A percentile compares a stretch with the other conserved stretches of the same genome.
Evolutionary conservation across 2,113 vertebrate genomes (phyloP).

Genomic region (Ursus arctos): DNA sequence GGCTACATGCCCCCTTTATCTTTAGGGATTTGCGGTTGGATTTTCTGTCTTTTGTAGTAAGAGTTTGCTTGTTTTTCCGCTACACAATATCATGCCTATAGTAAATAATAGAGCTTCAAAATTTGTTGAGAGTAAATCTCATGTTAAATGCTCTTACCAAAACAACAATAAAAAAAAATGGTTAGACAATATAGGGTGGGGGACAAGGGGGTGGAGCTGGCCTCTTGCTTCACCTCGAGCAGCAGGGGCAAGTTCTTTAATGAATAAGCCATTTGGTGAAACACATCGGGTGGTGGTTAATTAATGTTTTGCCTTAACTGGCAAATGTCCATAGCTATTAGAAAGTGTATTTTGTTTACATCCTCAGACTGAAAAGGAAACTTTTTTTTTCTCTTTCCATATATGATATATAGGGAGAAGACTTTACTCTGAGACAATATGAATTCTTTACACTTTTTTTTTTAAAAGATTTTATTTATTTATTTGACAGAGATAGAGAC

Average conservation of each 20-base stretch:
- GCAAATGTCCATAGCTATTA: not conserved
- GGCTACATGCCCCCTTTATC: not conserved
- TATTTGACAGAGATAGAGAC: too few relatives aligned
- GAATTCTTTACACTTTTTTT: not conserved
- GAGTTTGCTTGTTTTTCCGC: not conserved
- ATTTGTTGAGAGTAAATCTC: not conserved
- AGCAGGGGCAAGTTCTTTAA: not conserved
- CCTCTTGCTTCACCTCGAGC: not conserved
- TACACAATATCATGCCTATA: not conserved
- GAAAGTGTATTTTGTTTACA: not conserved
- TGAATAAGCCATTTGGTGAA: not conserved
- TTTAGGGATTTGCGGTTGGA: not conserved
- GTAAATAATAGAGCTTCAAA: not conserved
- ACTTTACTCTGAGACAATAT: not conserved
- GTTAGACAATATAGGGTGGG: not conserved
- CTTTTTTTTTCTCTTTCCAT: not conserved
- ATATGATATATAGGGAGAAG: not conserved
- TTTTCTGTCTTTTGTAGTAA: not conserved
- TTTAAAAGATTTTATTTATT: too few relatives aligned
- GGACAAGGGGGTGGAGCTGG: not conserved
- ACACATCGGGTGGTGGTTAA: not conserved
- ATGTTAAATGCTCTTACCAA: not conserved
- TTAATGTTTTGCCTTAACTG: not conserved
- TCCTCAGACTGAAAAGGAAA: not conserved
- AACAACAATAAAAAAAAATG: not conserved